Base-by-base conservation (phyloP, 2,797 vertebrate species). In the Novumbra hubbsi region DNA sequence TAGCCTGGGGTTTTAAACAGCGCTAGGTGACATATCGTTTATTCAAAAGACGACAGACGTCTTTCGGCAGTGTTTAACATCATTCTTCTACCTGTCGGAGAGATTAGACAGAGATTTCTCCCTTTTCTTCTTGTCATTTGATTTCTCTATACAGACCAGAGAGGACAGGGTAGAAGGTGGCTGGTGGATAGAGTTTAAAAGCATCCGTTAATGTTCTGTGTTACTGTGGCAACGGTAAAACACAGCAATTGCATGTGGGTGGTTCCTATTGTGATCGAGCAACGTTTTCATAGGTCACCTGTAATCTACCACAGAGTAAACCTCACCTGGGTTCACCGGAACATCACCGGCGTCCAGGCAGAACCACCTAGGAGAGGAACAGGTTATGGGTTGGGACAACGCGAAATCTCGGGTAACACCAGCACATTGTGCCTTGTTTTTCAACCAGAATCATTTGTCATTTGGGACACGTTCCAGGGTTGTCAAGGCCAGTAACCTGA, bases 401-500 rank as follows among this genome's bases (percentile, higher is more conserved):
- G 8, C n/a, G 19, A 55, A 55, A 17, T 17, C 50, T 19, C n/a
- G 50, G 50, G 5, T 34, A 34, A 34, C 32, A 34, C n/a, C 19
- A 6, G 17, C 8, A 55, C 5, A 52, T 8, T 7, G 50, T 55
- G 50, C 0, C 2, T 6, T 55, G n/a, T n/a, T 55, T 55, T 55
- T 55, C 32, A n/a, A 55, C 19, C 50, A 55, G 50, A 21, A 5
- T n/a, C 4, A 17, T 55, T 55, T 57, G 55, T 21, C 21, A 57
- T 55, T 55, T 55, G 50, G 50, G 50, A 55, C 50, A 52, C 50
- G 32, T 19, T 5, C 2, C 7, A 55, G 17, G 50, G 85, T 92
- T 93, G 90, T 86, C 91, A 93, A 76, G 87, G 78, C 81, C 82
- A 71, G 83, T 69, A 78, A 85, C 77, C 73, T 80, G 52, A 81